Base-by-base conservation (phyloP, 2,113 vertebrate genomes). In the Lycaon pictus region DNA sequence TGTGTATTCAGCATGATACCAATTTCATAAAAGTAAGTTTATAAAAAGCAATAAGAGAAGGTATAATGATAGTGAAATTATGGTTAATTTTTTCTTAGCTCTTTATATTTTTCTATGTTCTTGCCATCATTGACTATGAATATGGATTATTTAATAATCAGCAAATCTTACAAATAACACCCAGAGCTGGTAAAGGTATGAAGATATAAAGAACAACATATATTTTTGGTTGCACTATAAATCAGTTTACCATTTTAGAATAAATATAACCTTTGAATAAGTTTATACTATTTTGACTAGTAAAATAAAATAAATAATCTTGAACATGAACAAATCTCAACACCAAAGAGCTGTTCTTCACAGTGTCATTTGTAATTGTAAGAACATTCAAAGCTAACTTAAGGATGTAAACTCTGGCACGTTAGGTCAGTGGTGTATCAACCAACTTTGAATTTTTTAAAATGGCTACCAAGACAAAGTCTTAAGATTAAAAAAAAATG, bases 191-290 rank as follows among this genome's bases (percentile, higher is more conserved):
- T 53, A 95, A 62, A 27, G 3, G 12, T 65, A 81, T n/a, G 4
- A 58, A 51, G 27, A 71, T 32, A 43, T 62, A 51, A 58, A 58
- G 55, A 71, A 16, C 7, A 74, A 60, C 1, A 43, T 25, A 37
- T 16, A 82, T 29, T 48, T 5, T 16, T 16, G 2, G 3, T 71
- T 32, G 4, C 1, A 56, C 10, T 48, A 19, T 72, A 72, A 60
- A 82, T 86, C 56, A 87, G 9, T 23, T 93, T 32, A 58, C 20
- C 19, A 69, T 91, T 94, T 95, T 89, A 89, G 20, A 74, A 63
- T 55, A 72, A n/a, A 1, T 74, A 25, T 29, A 11, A 79, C 16
- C n/a, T 67, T 79, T 71, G 65, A 77, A 88, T 8, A 85, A 88
- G 17, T 11, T 90, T 16, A 62, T 62, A 62, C 43, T 74, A 82